Evolutionary conservation across 2,113 vertebrate species (phyloP).

Genomic region (Chloropsis cyanopogon): DNA sequence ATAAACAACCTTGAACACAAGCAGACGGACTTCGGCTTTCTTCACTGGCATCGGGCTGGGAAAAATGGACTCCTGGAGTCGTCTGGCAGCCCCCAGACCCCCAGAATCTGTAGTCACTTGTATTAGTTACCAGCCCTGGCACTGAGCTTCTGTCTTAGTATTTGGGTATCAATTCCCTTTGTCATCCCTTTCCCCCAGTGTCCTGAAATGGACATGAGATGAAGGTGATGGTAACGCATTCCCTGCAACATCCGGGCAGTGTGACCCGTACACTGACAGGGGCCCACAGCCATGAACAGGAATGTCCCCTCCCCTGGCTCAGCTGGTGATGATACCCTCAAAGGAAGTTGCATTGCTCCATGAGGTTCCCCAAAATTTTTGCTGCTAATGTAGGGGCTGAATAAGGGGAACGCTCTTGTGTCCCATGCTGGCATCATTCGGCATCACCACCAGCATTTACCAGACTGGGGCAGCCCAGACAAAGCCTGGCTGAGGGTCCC

Average conservation of each 20-base stretch:
- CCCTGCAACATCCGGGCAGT: not conserved
- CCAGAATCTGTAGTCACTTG: not conserved
- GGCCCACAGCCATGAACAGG: rapidly evolving
- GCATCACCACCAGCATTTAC: not conserved
- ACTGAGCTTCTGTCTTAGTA: not conserved
- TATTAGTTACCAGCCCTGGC: not conserved
- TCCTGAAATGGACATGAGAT: not conserved
- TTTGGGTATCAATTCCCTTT: not conserved
- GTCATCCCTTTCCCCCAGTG: not conserved
- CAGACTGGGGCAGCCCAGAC: not conserved
- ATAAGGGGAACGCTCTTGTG: not conserved
- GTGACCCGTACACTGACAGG: not conserved
- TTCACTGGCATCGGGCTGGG: too few species aligned
- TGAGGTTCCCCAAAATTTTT: not conserved
- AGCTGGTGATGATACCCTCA: not conserved
- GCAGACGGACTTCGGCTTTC: too few species aligned
- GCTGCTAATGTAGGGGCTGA: not conserved
- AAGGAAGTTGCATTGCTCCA: not conserved
- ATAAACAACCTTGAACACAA: too few species aligned
- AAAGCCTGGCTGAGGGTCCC: not conserved
- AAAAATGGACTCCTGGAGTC: too few species aligned
- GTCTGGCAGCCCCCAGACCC: too few species aligned
- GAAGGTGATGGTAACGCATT: not conserved
- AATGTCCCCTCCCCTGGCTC: not conserved
- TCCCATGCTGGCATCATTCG: not conserved